Base-by-base conservation (phyloP, 1,140 invertebrate species). In the Agrilus planipennis region DNA sequence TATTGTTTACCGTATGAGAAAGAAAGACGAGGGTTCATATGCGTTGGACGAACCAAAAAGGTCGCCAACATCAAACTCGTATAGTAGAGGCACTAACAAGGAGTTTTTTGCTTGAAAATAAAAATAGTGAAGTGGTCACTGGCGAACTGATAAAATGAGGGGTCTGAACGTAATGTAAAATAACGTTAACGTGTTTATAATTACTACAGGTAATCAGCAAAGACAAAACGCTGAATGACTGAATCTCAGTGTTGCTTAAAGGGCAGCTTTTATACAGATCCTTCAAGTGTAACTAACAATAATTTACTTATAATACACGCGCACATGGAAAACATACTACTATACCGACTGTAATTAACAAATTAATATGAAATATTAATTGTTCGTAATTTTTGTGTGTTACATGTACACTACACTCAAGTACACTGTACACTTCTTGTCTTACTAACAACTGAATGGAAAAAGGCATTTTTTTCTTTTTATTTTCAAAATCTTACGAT, bases 21-120 rank as follows among this genome's bases (percentile, higher is more conserved):
- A 99, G 76, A 98, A 98, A 75, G 95, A 99, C 64, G 95, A 99
- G 66, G 95, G 95, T 11, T 95, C 90, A 45, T 99, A 98, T 63
- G 85, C 92, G 4, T 71, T 99, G 43, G 94, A 98, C 58, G 94
- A 99, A 68, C 90, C 90, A 12, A 92, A 92, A 65, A 75, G 89
- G 62, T 89, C 87, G 48, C 88, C 89, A 28, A 87, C 86, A 32
- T 79, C 81, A 42, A 89, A 89, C 54, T 83, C 89, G 43, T 93
- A 92, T 70, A 81, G 82, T 49, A 88, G 89, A 64, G 79, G 79
- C 45, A 85, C 85, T 59, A 89, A 89, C 65, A 80, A 88, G 54
- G 89, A 94, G 61, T 92, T 92, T 67, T 94, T 90, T 67, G 89
- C 89, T 75, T 94, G 83, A 89, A 36, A 3, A 36, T 12, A 22